Conservation (phyloP, 2,888 invertebrate genomes). For the Vesta saturnalis region DNA sequence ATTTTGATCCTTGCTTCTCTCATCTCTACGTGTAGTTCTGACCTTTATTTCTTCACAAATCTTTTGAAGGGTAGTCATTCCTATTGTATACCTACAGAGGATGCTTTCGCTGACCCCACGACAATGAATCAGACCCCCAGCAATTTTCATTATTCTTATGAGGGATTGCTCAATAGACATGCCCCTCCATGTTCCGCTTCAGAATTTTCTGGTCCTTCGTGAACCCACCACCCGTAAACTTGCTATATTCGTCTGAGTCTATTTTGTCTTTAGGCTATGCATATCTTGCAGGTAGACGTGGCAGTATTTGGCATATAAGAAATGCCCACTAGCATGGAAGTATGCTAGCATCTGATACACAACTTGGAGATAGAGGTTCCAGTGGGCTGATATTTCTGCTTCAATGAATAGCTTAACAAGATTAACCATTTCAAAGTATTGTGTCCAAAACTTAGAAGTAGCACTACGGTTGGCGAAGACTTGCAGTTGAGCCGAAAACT, state of each 20-base stretch:
- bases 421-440: conserved; percentile 22
- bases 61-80: not conserved
- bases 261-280: conserved; percentile 11
- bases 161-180: too few relatives aligned
- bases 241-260: not conserved
- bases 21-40: too few relatives aligned
- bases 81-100: not conserved
- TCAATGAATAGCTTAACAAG: conserved; percentile 19
- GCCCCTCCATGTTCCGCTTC: too few relatives aligned
- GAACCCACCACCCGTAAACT: not conserved
- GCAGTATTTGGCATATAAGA: too few relatives aligned
- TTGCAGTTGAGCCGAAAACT: not conserved
- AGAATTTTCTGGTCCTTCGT: not conserved
- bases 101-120: not conserved
- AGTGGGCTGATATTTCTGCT: conserved; percentile 15
- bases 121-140: not conserved
- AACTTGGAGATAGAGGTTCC: conserved; percentile 14
- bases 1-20: too few relatives aligned
- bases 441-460: conserved; percentile 16
- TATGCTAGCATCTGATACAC: conserved; percentile 7
- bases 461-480: too few relatives aligned
- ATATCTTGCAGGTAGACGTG: conserved; percentile 16
- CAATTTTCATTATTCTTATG: too few relatives aligned
- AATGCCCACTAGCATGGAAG: conserved; percentile 17
- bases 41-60: not conserved